A percentile compares a stretch with the other conserved stretches of the same genome.
Conservation (phyloP, 2,888 invertebrate species). For the Lissocephala sabroskyi region DNA sequence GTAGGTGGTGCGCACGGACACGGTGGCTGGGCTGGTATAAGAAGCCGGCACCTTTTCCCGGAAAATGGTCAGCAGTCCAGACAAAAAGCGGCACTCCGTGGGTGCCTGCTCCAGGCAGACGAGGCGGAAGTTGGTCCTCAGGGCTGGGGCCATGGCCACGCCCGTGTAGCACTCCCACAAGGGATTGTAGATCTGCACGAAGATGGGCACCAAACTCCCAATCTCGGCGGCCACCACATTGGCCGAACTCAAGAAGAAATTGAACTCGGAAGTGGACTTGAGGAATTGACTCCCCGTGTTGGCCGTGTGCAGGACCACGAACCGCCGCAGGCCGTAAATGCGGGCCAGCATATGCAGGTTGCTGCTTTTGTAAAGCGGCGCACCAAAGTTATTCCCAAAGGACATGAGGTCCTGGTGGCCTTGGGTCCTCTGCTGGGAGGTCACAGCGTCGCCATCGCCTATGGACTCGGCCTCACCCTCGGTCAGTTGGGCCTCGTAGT, state of each 20-base stretch:
- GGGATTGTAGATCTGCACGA: slow-evolving; percentile 90
- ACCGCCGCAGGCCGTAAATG: slow-evolving; percentile 89
- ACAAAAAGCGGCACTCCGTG: slow-evolving; percentile 86
- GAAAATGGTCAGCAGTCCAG: slow-evolving; percentile 88
- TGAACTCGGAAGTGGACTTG: slow-evolving; percentile 82
- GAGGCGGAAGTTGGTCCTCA: slow-evolving; percentile 89
- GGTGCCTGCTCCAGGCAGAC: slow-evolving; percentile 88
- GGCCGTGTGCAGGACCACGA: slow-evolving; percentile 82
- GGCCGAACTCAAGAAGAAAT: slow-evolving; percentile 83
- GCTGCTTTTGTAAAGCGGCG: slow-evolving; percentile 61
- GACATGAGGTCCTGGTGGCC: slow-evolving; percentile 73
- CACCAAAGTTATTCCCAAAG: slow-evolving; percentile 78
- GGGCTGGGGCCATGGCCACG: slow-evolving; percentile 82
- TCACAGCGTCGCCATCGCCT: slow-evolving; percentile 37
- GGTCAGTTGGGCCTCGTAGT: slow-evolving; percentile 62
- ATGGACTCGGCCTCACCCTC: slow-evolving; percentile 64
- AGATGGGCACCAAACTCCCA: slow-evolving; percentile 80
- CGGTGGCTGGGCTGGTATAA: slow-evolving; percentile 75
- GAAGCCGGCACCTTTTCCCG: slow-evolving; percentile 88
- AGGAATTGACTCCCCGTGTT: slow-evolving; percentile 73
- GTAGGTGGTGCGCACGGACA: slow-evolving; percentile 82
- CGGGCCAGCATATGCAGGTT: slow-evolving; percentile 77
- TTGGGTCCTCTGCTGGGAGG: slow-evolving; percentile 35
- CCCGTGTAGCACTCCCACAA: slow-evolving; percentile 84
- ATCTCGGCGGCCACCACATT: slow-evolving; percentile 88